Base-by-base conservation (phyloP, 2,113 vertebrate genomes). In the Monarcha castaneiventris region DNA sequence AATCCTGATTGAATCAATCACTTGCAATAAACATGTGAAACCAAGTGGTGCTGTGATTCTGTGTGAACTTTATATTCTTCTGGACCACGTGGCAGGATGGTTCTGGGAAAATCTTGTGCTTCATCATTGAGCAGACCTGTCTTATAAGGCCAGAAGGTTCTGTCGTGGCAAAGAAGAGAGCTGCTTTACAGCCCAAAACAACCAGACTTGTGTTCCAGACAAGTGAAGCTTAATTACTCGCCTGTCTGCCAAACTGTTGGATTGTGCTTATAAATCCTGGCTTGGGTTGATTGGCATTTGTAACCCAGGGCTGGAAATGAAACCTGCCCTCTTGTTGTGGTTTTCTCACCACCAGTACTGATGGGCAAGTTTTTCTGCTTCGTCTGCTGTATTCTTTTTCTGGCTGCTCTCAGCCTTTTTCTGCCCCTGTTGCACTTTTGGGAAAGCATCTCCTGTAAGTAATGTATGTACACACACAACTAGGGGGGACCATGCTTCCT, bases 161-260 rank as follows among this genome's bases (percentile, higher is more conserved):
- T 66, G 22, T 86, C 63, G 33, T 12, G 37, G 56, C 6, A 41
- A 82, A 54, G 75, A 69, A n/a, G 27, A 59, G 30, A 86, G 17
- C 18, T 67, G 29, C 55, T 90, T 61, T 81, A 29, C 64, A 78
- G 79, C 35, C 56, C 22, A 11, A 54, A 90, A 11, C 75, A 49
- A 35, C 79, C 52, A 64, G 90, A 81, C 21, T 52, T 9, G 1
- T 25, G 26, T 81, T 96, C 61, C 72, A 92, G 79, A 68, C 68
- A 84, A 87, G 49, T 25, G 83, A 74, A 43, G 51, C 73, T 71
- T 89, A 93, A 90, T 93, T 92, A 75, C 35, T 67, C 71, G 39
- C 75, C 79, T 72, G 48, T 77, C 67, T 89, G 78, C 92, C 87
- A 91, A 73, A 73, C 51, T 83, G 25, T 52, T 91, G 90, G 71